Evolutionary conservation across 2,113 vertebrate species (phyloP).

Genomic region (Pogona vitticeps): DNA sequence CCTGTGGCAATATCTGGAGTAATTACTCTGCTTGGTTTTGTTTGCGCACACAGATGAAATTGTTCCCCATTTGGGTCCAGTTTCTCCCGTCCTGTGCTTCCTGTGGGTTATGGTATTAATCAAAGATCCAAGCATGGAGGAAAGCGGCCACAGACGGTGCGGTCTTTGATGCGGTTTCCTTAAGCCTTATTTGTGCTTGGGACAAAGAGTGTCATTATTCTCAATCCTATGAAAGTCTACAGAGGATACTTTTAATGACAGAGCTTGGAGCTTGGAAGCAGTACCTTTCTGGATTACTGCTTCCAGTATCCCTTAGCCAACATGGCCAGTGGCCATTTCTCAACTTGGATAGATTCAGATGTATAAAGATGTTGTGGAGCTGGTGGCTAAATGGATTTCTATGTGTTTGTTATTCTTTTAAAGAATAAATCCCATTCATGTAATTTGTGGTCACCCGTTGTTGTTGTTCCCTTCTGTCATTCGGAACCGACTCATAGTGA

Average conservation of each 20-base stretch:
- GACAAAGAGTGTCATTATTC: background rate
- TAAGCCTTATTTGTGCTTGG: background rate
- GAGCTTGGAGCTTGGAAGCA: background rate
- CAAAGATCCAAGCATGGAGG: background rate
- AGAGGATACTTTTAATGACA: background rate
- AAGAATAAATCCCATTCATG: too few relatives aligned
- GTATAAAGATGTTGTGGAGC: background rate
- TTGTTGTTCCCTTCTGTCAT: too few relatives aligned
- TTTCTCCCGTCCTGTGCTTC: background rate
- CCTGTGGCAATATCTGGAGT: constrained; percentile 12
- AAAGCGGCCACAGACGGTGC: background rate
- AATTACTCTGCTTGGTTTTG: constrained; percentile 23
- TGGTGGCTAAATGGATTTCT: background rate
- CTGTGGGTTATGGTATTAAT: constrained; percentile 2
- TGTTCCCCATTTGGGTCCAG: constrained; percentile 5
- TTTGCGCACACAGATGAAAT: constrained; percentile 19
- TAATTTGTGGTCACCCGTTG: too few relatives aligned
- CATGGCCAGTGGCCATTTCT: too few relatives aligned
- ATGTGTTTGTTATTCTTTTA: too few relatives aligned
- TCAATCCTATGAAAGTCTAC: background rate
- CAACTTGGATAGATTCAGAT: too few relatives aligned
- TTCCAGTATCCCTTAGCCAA: too few relatives aligned
- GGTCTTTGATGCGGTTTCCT: background rate
- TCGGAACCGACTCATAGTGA: too few relatives aligned
- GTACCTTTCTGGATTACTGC: too few relatives aligned